Conservation (phyloP, 1,140 invertebrate genomes). For the Drosophila oshimai region DNA sequence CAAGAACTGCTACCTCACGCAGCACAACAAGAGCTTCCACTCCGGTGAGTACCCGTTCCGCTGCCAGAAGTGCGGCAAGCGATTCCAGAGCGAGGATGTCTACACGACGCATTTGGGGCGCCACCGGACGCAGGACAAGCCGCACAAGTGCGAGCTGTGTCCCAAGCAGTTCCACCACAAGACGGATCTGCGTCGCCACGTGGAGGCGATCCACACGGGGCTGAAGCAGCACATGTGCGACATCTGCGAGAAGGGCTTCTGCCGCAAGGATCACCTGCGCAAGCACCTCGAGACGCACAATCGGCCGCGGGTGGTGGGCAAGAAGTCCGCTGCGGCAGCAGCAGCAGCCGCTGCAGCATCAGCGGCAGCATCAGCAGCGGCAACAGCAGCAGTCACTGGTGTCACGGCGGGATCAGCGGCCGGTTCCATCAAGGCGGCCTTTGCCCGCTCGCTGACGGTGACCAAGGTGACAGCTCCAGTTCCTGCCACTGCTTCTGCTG, state of each 20-base stretch:
- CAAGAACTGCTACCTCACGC: constrained; percentile 93
- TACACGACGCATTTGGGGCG: constrained; percentile 89
- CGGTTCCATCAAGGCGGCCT: constrained; percentile 28
- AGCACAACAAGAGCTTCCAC: constrained; percentile 95
- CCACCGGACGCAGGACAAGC: constrained; percentile 90
- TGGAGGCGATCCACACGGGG: constrained; percentile 91
- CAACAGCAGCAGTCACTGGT: neutral
- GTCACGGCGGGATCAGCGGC: neutral
- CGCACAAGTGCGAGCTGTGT: constrained; percentile 93
- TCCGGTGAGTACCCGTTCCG: constrained; percentile 93
- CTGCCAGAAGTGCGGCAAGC: constrained; percentile 92
- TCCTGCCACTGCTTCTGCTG: neutral
- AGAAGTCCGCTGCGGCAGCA: constrained; percentile 58
- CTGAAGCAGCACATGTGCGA: constrained; percentile 92
- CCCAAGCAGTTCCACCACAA: constrained; percentile 95
- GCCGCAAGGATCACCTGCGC: constrained; percentile 96
- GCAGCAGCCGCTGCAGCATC: constrained; percentile 9
- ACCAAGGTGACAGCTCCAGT: neutral
- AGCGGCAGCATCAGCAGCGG: neutral
- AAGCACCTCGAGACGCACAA: constrained; percentile 95
- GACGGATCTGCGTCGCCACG: constrained; percentile 94
- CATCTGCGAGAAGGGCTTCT: constrained; percentile 94
- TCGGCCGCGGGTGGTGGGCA: constrained; percentile 75
- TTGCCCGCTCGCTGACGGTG: constrained; percentile 22
- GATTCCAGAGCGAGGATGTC: constrained; percentile 87